Evolutionary conservation across 2,113 vertebrate species (phyloP), one percentile per base, ranked within the genome.

Genomic region (Tetraodon nigroviridis): DNA sequence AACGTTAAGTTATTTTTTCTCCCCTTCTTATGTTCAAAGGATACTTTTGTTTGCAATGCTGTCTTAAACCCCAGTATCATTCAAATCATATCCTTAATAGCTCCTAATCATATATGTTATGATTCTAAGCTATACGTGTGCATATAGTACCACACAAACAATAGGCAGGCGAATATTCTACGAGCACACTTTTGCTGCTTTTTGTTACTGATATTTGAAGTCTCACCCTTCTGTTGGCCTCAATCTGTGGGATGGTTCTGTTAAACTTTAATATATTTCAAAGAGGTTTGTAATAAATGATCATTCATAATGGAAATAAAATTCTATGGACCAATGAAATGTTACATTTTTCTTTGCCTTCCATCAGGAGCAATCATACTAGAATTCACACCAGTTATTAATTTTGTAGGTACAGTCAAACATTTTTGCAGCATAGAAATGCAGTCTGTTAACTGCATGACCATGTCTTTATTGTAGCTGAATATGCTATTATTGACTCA

Each of bases 1-100:
- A 78, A 72, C 20, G 75, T 63, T 89, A 89, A 87, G 83, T 89
- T 87, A 87, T 89, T 89, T 78, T 77, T 78, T 10, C 10, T n/a
- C 47, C 42, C 61, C 48, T 74, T 55, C 47, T 55, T 24, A 18
- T 55, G 19, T 64, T 53, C 32, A 58, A 50, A 71, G 46, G 52
- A 20, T n/a, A 75, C 17, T 51, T 29, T 18, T 67, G 24, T 73
- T 75, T 60, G 44, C 50, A 61, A 64, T 59, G 19, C n/a, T 37
- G 32, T 51, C 18, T 64, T 46, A 69, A 63, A 54, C 46, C 41
- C 32, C 15, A 32, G 62, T 45, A 49, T 59, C 46, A 47, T 67
- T 67, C 67, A 44, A 66, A 45, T 49, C 29, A 10, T 53, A 6
- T 66, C 18, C 55, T 63, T 49, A 56, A 3, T 66, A 53, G 20